Conservation (phyloP, 2,888 invertebrate genomes). For the Drepana falcataria region DNA sequence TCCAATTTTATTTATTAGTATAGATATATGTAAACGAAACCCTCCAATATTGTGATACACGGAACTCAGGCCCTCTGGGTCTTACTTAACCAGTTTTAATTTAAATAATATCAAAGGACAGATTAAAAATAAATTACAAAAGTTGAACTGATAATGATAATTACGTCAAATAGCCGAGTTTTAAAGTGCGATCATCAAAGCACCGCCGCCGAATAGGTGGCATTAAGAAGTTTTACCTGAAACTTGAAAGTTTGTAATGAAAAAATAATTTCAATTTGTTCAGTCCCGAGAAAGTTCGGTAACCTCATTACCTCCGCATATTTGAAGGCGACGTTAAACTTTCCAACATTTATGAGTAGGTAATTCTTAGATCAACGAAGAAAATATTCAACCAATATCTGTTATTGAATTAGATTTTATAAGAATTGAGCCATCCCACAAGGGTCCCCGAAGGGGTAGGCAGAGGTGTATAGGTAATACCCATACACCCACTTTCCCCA, state of each 20-base stretch:
- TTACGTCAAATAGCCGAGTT: constrained; percentile 27
- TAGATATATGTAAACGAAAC: no score
- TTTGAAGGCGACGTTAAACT: constrained; percentile 54
- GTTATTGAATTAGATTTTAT: no score
- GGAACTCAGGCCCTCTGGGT: no score
- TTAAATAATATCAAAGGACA: no score
- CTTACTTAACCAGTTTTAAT: no score
- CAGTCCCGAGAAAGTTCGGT: constrained; percentile 44
- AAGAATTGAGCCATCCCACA: no score
- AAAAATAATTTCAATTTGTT: constrained; percentile 76
- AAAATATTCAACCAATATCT: no score
- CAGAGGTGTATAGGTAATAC: no score
- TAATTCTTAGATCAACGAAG: constrained; percentile 10
- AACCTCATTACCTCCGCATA: constrained; percentile 66
- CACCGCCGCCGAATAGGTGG: constrained; percentile 52
- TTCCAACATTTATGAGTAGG: constrained; percentile 36
- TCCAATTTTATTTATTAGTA: no score
- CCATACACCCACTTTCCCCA: no score
- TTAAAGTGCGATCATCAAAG: constrained; percentile 45
- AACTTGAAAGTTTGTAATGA: constrained; percentile 60
- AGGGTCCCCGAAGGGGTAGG: no score
- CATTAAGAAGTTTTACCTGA: constrained; percentile 62
- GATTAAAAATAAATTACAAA: background rate
- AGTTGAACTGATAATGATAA: background rate
- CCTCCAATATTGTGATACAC: no score